Evolutionary conservation across 2,888 invertebrate species (phyloP).

Genomic region (Cancer borealis): DNA sequence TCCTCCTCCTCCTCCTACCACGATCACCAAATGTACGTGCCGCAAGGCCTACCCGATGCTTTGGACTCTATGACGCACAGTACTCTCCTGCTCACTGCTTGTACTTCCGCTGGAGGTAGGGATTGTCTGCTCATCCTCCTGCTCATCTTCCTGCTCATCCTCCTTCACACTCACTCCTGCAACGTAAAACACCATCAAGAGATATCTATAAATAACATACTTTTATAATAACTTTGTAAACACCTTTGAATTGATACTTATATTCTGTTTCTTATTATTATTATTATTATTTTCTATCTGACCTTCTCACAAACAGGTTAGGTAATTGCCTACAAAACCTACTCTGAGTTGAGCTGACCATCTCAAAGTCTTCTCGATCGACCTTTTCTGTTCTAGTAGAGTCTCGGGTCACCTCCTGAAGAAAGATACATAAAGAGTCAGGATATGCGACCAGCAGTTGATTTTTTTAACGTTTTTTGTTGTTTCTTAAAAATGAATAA

Average conservation of each 20-base stretch:
- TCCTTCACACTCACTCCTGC: neutral
- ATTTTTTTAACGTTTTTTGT: too few species aligned
- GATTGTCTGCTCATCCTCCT: neutral
- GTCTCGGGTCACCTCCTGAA: neutral
- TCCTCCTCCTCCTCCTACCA: neutral
- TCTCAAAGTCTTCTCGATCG: slow-evolving; percentile 59
- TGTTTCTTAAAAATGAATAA: too few species aligned
- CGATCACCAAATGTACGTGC: neutral
- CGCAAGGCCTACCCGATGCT: neutral
- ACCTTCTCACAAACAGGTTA: too few species aligned
- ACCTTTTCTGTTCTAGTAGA: neutral
- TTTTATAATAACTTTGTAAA: too few species aligned
- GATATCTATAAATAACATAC: neutral
- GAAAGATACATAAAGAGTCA: neutral
- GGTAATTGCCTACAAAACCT: neutral
- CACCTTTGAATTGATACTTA: too few species aligned
- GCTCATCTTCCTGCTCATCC: neutral
- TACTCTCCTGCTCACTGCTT: neutral
- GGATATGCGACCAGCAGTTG: neutral
- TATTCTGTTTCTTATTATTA: too few species aligned
- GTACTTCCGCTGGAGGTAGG: neutral
- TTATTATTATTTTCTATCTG: too few species aligned
- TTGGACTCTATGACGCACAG: neutral
- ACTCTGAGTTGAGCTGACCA: slow-evolving; percentile 36
- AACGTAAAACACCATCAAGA: neutral